Evolutionary conservation across 2,797 vertebrate species (phyloP).

Genomic region (Leptodactylus fallax): DNA sequence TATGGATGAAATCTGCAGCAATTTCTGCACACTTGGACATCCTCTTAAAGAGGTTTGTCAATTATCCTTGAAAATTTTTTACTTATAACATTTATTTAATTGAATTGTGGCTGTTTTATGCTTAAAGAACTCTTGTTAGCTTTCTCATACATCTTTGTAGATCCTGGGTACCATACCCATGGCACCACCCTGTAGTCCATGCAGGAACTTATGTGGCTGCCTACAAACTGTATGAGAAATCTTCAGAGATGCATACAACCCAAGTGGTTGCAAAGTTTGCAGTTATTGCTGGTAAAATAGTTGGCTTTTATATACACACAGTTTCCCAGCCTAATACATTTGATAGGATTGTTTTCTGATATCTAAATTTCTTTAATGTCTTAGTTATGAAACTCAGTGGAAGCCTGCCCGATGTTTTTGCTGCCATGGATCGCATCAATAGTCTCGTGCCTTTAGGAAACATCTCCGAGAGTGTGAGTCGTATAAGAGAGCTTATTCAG

Average conservation of each 20-base stretch:
- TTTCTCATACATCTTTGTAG: not conserved
- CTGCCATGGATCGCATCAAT: constrained; percentile 85
- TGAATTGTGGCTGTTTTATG: not conserved
- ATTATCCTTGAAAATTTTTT: too few species aligned
- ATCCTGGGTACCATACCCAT: not conserved
- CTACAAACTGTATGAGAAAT: not conserved
- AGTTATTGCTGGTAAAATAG: not conserved
- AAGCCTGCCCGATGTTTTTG: constrained; percentile 88
- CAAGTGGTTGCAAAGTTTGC: not conserved
- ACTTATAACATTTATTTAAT: too few species aligned
- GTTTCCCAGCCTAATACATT: not conserved
- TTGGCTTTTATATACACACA: not conserved
- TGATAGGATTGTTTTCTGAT: not conserved
- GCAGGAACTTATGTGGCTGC: not conserved
- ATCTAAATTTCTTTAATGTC: constrained; percentile 57
- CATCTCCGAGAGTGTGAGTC: constrained; percentile 89
- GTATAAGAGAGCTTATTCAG: constrained; percentile 92
- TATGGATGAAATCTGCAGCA: too few species aligned
- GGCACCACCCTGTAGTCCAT: not conserved
- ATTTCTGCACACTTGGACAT: too few species aligned
- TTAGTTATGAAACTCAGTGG: constrained; percentile 87
- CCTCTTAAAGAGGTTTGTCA: not conserved
- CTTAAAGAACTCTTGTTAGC: not conserved
- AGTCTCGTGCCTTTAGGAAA: constrained; percentile 82
- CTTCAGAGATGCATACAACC: not conserved